Evolutionary conservation across 2,113 vertebrate genomes (phyloP), one percentile per base, ranked within the genome.

Genomic region (Calidris pugnax): DNA sequence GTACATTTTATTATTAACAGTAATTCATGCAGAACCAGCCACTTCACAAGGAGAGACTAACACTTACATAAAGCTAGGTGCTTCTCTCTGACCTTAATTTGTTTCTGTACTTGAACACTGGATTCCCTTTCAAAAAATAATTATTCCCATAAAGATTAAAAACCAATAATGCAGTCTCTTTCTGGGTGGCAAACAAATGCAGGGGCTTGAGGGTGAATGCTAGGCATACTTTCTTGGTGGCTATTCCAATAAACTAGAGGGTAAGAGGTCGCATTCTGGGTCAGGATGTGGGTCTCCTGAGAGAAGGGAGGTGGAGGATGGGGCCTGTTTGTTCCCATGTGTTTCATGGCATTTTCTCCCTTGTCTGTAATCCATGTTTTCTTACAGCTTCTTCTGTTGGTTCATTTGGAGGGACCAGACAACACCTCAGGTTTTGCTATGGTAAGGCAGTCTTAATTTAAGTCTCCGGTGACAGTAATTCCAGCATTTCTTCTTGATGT

Each of bases 71-170:
- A 90, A 95, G 56, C 81, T 90, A 75, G 72, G 41, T 90, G 95
- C 96, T 93, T 94, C 81, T 96, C 69, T 83, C 66, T 88, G 87
- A 87, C 81, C 95, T 96, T 97, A 90, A 96, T 96, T 97, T 97
- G 89, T 96, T 94, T 95, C 85, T 94, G 43, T 85, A 85, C 89
- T 97, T 94, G 93, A 97, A 93, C 80, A 50, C 55, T 73, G 71
- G 62, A 89, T 95, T 96, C 48, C 62, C 37, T 96, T 92, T 93
- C 90, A 94, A 94, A 95, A 96, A 96, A 89, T 87, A 89, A 96
- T 92, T 97, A 95, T 93, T 93, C 85, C 83, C 76, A 67, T 66
- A 97, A 91, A 96, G 92, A 95, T 85, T 69, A 96, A 93, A 97
- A 98, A 62, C 88, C 91, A 94, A 91, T 71, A 95, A 91, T 12